Evolutionary conservation across 1,140 invertebrate genomes (phyloP).

Genomic region (Hydropsyche tenuis): DNA sequence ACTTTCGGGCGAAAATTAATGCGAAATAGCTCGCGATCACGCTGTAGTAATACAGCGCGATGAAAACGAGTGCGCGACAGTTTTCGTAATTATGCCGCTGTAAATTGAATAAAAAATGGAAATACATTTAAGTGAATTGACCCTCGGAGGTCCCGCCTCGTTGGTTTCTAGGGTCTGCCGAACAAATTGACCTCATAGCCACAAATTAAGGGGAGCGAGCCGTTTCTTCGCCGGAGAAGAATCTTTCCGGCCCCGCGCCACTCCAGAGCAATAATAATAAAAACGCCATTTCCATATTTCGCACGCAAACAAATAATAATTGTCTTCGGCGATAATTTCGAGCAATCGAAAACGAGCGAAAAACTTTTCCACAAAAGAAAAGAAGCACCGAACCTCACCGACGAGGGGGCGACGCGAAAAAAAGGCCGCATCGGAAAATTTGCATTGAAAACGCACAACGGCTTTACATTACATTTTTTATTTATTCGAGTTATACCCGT

Average conservation of each 20-base stretch:
- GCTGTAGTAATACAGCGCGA: not conserved
- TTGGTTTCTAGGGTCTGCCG: conserved; percentile 21
- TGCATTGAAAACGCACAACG: conserved; percentile 21
- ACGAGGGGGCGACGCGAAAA: not conserved
- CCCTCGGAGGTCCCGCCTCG: conserved; percentile 18
- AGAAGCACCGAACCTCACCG: not conserved
- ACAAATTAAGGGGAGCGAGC: conserved; percentile 24
- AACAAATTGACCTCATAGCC: conserved; percentile 28
- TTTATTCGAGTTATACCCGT: conserved; percentile 24
- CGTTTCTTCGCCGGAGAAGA: not conserved
- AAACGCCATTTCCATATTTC: conserved; percentile 17
- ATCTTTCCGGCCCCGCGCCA: conserved; percentile 1
- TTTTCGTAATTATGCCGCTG: conserved; percentile 10
- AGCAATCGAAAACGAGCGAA: conserved; percentile 12
- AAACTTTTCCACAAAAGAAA: not conserved
- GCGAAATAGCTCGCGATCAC: no score
- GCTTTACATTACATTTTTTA: no score
- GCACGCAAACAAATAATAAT: conserved; percentile 2
- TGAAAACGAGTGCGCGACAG: not conserved
- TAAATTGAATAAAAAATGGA: conserved; percentile 25
- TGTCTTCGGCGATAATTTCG: conserved; percentile 19
- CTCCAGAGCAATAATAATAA: not conserved
- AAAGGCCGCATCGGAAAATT: conserved; percentile 12
- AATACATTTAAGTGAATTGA: conserved; percentile 27
- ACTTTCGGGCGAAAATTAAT: not conserved